Base-by-base conservation (phyloP, 2,113 vertebrate species). In the Cottus gobio region DNA sequence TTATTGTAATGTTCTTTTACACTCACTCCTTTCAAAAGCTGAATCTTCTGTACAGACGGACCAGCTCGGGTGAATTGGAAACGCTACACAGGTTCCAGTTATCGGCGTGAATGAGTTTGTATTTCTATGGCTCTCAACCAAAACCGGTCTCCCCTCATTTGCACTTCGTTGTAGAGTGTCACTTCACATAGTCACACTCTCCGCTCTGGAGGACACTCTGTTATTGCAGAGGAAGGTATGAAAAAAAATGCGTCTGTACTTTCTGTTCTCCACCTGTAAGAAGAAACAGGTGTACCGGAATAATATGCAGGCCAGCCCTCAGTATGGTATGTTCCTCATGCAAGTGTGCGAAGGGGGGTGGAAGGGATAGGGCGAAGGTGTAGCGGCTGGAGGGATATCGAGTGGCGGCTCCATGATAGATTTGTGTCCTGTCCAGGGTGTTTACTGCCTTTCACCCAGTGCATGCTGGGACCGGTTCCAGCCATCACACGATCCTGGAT, bases 391-490 rank as follows among this genome's bases (percentile, higher is more conserved):
- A 60, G 74, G 61, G 42, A 69, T 71, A 77, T 48, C 31, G 61
- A 44, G 57, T 60, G 71, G 70, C 44, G 54, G 30, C 13, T 44
- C 42, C 0, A 12, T 73, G 71, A 82, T 44, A 62, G 58, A 82
- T 75, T 7, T 39, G 56, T 73, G 74, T 74, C 69, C 39, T 52
- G 11, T 67, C 15, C 44, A 20, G 4, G 5, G 57, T 82, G 83
- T 87, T 82, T 63, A 84, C 75, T 54, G 67, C 79, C 58, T 78
- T 83, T 77, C 56, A 72, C 39, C 16, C 30, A n/a, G 26, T 71
- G 63, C 57, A 48, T 72, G 16, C 52, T 67, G 57, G 66, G 71
- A 69, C 22, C 2, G 36, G 48, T 15, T 52, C 46, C 61, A 79
- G 76, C 34, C 50, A 68, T 77, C 60, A 71, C 54, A 69, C 20